Evolutionary conservation across 2,797 vertebrate genomes (phyloP), one percentile per base, ranked within the genome.

Genomic region (Macropus fuliginosus): DNA sequence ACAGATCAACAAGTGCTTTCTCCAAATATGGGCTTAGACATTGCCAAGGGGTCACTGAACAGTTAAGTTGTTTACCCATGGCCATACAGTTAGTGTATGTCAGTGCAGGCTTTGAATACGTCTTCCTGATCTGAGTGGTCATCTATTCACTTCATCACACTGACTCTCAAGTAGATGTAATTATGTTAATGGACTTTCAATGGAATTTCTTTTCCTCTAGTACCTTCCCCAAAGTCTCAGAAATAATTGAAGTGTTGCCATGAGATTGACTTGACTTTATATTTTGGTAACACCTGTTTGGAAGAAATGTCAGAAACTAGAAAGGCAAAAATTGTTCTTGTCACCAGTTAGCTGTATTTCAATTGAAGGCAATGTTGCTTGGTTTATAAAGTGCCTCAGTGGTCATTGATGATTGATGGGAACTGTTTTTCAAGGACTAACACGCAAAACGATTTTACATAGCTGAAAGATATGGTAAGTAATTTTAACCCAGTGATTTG

Each of bases 371-470:
- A 91, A 87, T 56, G 56, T 93, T 96, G 90, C 98, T 93, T 95
- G 31, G 5, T 81, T 94, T 95, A 93, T 56, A 96, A 96, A 96
- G 55, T 95, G 57, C 46, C 12, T 96, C 55, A 21, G 81, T 91
- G 96, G 66, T 52, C 46, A 18, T 11, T 59, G 81, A 54, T 97
- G 92, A 96, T 95, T 97, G 92, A 92, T 95, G 87, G 91, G 90
- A 6, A 50, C 89, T 97, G 54, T 96, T 97, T 94, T 62, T 97
- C 94, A 90, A 98, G 56, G 94, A 96, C 93, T 95, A 96, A 92
- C 59, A 96, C 93, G 18, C 96, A 56, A 97, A 97, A 98, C 46
- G 96, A 93, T 96, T 98, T 98, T 91, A 97, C 97, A 91, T 95
- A 91, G 55, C 87, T 93, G 93, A 97, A 90, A 93, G 34, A 97